Conservation (phyloP, 2,888 invertebrate genomes). For the Melieria omissa region DNA sequence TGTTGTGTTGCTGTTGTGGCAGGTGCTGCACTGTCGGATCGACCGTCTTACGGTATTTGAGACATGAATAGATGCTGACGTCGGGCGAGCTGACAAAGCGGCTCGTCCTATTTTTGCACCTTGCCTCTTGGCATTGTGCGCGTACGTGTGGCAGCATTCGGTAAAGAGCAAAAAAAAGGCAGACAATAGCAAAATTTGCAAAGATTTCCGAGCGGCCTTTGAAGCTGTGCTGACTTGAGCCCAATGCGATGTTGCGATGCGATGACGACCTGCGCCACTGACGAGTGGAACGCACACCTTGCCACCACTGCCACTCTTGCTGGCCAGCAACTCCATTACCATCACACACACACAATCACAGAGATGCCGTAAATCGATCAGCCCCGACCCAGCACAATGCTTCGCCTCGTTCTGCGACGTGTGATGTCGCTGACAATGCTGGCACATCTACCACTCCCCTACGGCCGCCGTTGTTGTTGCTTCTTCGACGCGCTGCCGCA, state of each 20-base stretch:
- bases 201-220: constrained; percentile 1
- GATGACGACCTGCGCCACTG: neutral
- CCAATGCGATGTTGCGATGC: neutral
- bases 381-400: constrained; percentile 42
- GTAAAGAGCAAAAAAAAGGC: neutral
- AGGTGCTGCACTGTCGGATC: neutral
- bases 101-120: constrained; percentile 62
- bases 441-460: constrained; percentile 45
- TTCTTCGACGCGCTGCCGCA: too few species aligned
- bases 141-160: constrained; percentile 13
- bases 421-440: constrained; percentile 63
- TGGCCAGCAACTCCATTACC: constrained; percentile 12
- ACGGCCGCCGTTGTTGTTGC: neutral
- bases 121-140: constrained; percentile 47
- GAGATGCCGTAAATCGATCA: constrained; percentile 42
- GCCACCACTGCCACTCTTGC: constrained; percentile 4
- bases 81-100: constrained; percentile 27
- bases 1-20: constrained; percentile 15
- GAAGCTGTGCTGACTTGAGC: constrained; percentile 7
- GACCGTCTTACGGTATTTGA: constrained; percentile 27
- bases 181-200: constrained; percentile 5
- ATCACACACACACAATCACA: constrained; percentile 38
- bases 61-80: constrained; percentile 28
- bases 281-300: constrained; percentile 15
- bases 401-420: constrained; percentile 56